These are phyloP conservation scores for Prionace glauca DNA, from an alignment of 2,797 vertebrate genomes.

Conservation along the genomic window DNA sequence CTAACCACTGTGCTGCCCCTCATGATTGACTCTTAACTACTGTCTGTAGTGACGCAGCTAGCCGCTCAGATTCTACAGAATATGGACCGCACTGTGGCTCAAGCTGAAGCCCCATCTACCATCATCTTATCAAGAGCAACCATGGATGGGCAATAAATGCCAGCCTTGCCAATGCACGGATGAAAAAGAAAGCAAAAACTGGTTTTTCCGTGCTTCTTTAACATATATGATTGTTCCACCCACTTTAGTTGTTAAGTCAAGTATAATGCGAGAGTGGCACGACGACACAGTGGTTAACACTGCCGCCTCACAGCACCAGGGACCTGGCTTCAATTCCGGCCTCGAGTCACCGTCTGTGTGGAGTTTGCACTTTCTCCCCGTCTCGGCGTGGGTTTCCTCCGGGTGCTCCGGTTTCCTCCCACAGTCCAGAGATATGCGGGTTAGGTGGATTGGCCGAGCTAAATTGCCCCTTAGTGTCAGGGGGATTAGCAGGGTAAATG, in stretches of 20 bases:
- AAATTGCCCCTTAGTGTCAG: too few species aligned
- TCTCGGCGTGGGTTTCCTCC: too few species aligned
- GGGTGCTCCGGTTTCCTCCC: too few species aligned
- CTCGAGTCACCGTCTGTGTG: too few species aligned
- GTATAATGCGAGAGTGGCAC: too few species aligned
- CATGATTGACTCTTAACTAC: neutral
- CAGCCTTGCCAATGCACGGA: neutral
- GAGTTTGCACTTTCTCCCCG: too few species aligned
- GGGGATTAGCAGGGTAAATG: too few species aligned
- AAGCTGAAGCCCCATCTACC: neutral
- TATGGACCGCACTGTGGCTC: neutral
- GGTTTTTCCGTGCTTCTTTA: neutral
- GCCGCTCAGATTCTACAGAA: neutral
- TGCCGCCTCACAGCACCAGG: too few species aligned
- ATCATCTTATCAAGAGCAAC: neutral
- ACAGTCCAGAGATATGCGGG: too few species aligned
- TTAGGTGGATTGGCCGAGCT: too few species aligned
- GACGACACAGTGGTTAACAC: too few species aligned
- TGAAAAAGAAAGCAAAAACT: neutral
- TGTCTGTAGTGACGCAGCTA: neutral
- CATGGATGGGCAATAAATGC: neutral
- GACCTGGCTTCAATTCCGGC: too few species aligned
- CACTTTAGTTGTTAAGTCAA: neutral
- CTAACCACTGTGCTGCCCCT: neutral
- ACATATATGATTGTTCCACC: neutral